Evolutionary conservation across 2,888 invertebrate species (phyloP), one percentile per base, ranked within the genome.

Genomic region (Conops quadrifasciatus): DNA sequence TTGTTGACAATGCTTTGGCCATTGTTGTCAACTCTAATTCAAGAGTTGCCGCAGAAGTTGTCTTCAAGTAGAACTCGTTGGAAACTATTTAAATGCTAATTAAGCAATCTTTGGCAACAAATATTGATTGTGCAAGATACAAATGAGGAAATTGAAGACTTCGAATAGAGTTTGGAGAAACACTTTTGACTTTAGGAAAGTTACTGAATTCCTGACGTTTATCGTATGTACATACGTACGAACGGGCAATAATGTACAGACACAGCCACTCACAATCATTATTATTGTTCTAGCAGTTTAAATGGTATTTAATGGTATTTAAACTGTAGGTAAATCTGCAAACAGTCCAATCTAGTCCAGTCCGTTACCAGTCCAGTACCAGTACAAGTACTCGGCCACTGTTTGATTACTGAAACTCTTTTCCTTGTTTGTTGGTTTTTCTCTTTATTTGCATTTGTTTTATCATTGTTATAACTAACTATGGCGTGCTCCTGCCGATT

Each of bases 21-120:
- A 58, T 58, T 58, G 58, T 58, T 58, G 58, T 58, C 24, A 16
- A 5, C 15, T 26, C 26, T 58, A 24, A 24, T 56, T 58, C 26
- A 13, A 9, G 36, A 36, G 9, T 36, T 36, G 13, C 26, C 26
- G 58, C 58, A 58, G 15, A 16, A 58, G 24, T 58, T 16, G 19
- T 53, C 11, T 21, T 21, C 49, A 19, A 53, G 53, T 21, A 53
- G 63, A 70, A 73, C 70, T 73, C 70, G 73, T 73, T 73, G 70
- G 66, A 72, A 70, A 69, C 64, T 66, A 72, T 67, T 45, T 62
- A 62, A 62, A 62, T 62, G 26, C 45, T 45, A 62, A 45, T 45
- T 62, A 45, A 45, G n/a, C 24, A 43, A 62, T 45, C 60, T 36
- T 60, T 30, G 36, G 19, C 5, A 30, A 60, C 36, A 53, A 53